Evolutionary conservation across 2,888 invertebrate genomes (phyloP).

Genomic region (Cheilosia scutellata): DNA sequence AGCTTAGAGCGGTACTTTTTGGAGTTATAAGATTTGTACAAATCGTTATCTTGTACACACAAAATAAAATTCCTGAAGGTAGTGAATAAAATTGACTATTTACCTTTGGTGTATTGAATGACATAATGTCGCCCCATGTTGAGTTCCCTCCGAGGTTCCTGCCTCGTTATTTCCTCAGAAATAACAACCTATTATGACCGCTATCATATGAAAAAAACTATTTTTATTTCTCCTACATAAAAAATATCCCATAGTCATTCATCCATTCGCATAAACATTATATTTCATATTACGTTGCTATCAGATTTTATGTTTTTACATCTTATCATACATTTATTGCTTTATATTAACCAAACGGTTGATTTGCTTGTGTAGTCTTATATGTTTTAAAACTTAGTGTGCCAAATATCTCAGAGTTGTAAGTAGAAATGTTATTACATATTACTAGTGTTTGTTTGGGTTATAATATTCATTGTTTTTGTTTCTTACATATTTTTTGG

Average conservation of each 20-base stretch:
- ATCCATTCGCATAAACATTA: too few relatives aligned
- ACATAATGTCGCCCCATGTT: too few relatives aligned
- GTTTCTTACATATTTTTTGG: background rate
- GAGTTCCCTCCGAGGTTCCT: too few relatives aligned
- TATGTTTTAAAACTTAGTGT: conserved; percentile 19
- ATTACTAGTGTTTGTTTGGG: conserved; percentile 19
- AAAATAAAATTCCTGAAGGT: too few relatives aligned
- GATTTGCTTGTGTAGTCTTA: conserved; percentile 39
- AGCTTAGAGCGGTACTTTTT: too few relatives aligned
- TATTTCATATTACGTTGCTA: conserved; percentile 18
- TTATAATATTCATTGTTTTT: conserved; percentile 16
- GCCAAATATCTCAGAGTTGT: conserved; percentile 27
- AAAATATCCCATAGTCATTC: too few relatives aligned
- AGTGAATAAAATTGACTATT: background rate
- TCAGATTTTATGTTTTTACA: background rate
- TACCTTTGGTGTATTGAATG: background rate
- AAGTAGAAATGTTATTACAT: conserved; percentile 23
- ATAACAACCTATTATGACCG: too few relatives aligned
- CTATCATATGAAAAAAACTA: background rate
- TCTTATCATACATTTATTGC: conserved; percentile 7
- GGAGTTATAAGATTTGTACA: too few relatives aligned
- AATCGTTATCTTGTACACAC: too few relatives aligned
- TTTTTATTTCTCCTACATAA: background rate
- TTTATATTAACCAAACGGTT: conserved; percentile 40
- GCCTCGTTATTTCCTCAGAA: too few relatives aligned